phyloP scores from a whole-genome alignment of 2,113 vertebrate species.

The Ceyx cyanopectus region DNA sequence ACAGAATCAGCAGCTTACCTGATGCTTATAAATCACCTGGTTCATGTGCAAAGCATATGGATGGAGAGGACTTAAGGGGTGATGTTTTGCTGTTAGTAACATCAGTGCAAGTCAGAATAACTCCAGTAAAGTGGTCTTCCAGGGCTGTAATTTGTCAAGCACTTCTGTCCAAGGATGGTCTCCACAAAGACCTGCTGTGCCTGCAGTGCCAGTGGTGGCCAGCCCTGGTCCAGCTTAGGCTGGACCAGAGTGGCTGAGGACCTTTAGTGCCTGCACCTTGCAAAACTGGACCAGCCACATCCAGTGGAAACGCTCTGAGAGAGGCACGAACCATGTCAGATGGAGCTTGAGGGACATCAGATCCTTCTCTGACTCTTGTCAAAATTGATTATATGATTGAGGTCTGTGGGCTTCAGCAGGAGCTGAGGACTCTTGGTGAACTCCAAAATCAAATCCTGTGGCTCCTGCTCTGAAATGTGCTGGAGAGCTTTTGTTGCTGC shows the following conservation, averaged over 20 bases:
- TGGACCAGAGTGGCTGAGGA: not conserved
- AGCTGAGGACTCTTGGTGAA: not conserved
- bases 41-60: not conserved
- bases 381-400: not conserved
- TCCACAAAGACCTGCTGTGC: not conserved
- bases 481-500: not conserved
- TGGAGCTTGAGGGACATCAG: not conserved
- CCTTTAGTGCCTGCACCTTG: not conserved
- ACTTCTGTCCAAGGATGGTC: not conserved
- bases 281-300: rapidly evolving
- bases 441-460: not conserved
- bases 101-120: not conserved
- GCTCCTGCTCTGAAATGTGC: not conserved
- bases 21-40: not conserved
- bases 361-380: not conserved
- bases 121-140: not conserved
- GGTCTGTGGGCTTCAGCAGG: not conserved
- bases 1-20: not conserved
- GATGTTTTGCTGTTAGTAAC: not conserved
- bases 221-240: not conserved
- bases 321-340: not conserved
- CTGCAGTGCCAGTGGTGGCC: not conserved
- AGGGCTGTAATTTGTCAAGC: not conserved
- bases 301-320: not conserved
- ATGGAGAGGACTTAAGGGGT: not conserved